Base-by-base conservation (phyloP, 2,888 invertebrate genomes). In the Drosophila paucipuncta region DNA sequence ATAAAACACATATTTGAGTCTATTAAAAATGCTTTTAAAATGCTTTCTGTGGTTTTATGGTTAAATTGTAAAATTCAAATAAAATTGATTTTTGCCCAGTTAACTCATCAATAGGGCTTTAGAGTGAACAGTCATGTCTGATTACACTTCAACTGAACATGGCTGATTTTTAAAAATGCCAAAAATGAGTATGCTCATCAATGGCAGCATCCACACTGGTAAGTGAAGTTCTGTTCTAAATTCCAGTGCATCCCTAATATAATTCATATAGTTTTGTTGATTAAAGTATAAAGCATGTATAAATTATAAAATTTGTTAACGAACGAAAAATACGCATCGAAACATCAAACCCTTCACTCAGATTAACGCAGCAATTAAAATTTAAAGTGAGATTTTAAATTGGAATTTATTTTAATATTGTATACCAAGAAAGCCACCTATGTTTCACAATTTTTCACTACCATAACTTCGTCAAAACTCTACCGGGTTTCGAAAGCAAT, bases 1-100 rank as follows among this genome's bases (percentile, higher is more conserved):
- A 78, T 84, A 84, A 80, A 82, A 82, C 91, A 91, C 92, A 92
- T 92, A 86, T 92, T 92, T 92, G 90, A 92, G 91, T 92, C 91
- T 89, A 92, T 92, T 92, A 92, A 92, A 88, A 92, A 89, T 90
- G 87, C 89, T 86, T 90, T 87, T 87, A 89, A 87, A 90, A 88
- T 88, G 82, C 76, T 88, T 88, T 85, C 86, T 86, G 86, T 90
- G 90, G 86, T 86, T 86, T 86, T 81, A 85, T 75, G 89, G 87
- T 90, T 85, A 83, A 91, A 91, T 87, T 91, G 91, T 90, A 82
- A 86, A 90, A 91, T 88, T 84, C 89, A 92, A 91, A 91, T 91
- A 89, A 91, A 91, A 89, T 89, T 83, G 86, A 83, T 85, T 90
- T 89, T 79, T 69, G 75, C 66, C 67, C 52, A 52, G 58, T 61